Percentiles rank a stretch among this genome's conserved stretches.
Conservation (phyloP, 2,113 vertebrate species). For the Pseudopipra pipra region DNA sequence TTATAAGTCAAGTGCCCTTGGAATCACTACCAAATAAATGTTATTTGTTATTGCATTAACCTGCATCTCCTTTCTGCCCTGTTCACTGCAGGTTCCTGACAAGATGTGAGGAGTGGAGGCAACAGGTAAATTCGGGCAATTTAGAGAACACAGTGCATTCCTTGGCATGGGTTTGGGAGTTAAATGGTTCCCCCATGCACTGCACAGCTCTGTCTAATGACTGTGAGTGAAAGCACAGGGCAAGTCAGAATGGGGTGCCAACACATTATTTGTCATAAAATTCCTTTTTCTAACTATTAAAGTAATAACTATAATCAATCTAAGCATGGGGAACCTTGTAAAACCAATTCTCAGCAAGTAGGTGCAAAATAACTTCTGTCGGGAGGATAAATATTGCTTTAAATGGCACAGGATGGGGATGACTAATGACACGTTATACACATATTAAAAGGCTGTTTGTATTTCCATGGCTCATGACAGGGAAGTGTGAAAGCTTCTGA, state of each 20-base stretch:
- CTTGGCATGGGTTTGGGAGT: neutral
- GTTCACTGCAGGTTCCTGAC: neutral
- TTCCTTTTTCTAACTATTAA: slow-evolving; percentile 54
- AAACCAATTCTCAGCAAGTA: slow-evolving; percentile 8
- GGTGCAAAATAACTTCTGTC: slow-evolving; percentile 41
- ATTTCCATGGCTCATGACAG: neutral
- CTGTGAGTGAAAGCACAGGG: neutral
- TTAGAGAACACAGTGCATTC: neutral
- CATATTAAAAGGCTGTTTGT: neutral
- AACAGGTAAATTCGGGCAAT: neutral
- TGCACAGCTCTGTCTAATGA: neutral
- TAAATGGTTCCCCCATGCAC: neutral
- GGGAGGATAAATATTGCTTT: slow-evolving; percentile 60
- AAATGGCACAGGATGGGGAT: slow-evolving; percentile 46
- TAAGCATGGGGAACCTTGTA: slow-evolving; percentile 35
- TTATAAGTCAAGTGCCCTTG: neutral
- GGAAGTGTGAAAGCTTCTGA: neutral
- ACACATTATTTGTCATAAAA: slow-evolving; percentile 37
- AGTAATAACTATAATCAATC: slow-evolving; percentile 68
- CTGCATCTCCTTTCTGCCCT: neutral
- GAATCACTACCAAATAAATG: neutral
- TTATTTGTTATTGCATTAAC: neutral
- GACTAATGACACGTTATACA: slow-evolving; percentile 36
- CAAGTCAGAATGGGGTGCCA: neutral
- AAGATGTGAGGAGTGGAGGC: neutral